Conservation (phyloP, 2,888 invertebrate species). For the Amphiduros pacificus region DNA sequence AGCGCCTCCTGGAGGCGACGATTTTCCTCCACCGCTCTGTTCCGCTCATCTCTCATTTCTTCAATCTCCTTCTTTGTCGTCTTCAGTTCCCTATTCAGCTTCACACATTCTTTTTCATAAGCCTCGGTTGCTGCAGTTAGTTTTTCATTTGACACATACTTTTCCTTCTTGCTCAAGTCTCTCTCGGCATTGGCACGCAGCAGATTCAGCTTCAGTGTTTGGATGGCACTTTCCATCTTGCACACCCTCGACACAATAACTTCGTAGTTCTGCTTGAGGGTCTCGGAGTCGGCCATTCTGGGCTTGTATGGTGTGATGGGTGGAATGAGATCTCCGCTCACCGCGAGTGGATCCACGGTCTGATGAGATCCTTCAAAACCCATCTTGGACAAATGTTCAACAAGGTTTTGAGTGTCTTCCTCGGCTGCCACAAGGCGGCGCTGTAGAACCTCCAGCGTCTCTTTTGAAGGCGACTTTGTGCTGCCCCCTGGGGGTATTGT, state of each 20-base stretch:
- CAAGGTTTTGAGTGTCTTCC: no score
- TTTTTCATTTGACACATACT: slow-evolving; percentile 38
- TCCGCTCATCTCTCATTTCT: slow-evolving; percentile 36
- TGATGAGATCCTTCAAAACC: no score
- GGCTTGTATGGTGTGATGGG: no score
- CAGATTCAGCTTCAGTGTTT: slow-evolving; percentile 45
- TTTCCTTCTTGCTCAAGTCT: slow-evolving; percentile 38
- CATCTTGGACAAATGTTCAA: no score
- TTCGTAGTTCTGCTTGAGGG: slow-evolving; percentile 24
- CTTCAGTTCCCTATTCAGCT: slow-evolving; percentile 38
- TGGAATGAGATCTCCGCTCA: no score
- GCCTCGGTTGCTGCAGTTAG: slow-evolving; percentile 35
- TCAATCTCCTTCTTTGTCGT: slow-evolving; percentile 37
- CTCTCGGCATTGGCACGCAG: slow-evolving; percentile 41
- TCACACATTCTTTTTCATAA: slow-evolving; percentile 42
- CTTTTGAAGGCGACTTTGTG: no score
- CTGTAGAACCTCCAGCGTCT: no score
- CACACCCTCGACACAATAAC: slow-evolving; percentile 37
- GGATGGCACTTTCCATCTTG: slow-evolving; percentile 48
- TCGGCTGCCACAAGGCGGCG: no score
- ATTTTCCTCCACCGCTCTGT: slow-evolving; percentile 36
- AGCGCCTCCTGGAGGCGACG: slow-evolving; percentile 40
- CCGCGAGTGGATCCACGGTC: no score
- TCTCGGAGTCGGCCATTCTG: no score
- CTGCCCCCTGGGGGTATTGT: no score